phyloP scores from a whole-genome alignment of 2,797 vertebrate genomes.

The Gallinago solitaria region DNA sequence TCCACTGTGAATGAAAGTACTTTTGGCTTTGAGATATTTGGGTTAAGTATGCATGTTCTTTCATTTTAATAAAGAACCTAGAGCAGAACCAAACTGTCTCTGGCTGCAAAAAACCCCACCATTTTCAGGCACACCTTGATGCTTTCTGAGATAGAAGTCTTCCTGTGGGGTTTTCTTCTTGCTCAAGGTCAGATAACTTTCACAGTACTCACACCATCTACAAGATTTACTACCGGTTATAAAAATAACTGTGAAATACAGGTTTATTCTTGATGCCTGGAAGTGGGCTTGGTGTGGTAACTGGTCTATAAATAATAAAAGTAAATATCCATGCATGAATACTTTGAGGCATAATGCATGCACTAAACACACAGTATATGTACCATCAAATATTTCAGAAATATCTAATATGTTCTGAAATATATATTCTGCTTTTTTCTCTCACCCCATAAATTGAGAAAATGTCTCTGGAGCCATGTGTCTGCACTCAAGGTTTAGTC shows the following conservation, averaged over 20 bases:
- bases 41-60: background rate
- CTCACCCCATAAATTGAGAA: constrained; percentile 46
- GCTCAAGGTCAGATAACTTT: constrained; percentile 60
- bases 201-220: constrained; percentile 21
- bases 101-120: background rate
- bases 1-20: background rate
- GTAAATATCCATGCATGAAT: constrained; percentile 62
- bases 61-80: background rate
- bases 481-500: background rate
- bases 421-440: constrained; percentile 41
- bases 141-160: background rate
- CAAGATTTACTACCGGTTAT: constrained; percentile 53
- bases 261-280: constrained; percentile 46
- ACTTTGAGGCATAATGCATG: constrained; percentile 35
- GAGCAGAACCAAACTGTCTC: background rate
- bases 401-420: constrained; percentile 55
- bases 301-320: constrained; percentile 58
- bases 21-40: background rate
- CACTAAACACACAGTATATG: constrained; percentile 50
- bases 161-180: background rate
- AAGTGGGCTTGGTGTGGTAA: constrained; percentile 41
- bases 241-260: constrained; percentile 59
- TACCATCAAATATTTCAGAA: constrained; percentile 59
- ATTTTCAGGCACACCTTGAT: background rate
- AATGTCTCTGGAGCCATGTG: constrained; percentile 25